Evolutionary conservation across 2,888 invertebrate genomes (phyloP), one percentile per base, ranked within the genome.

Genomic region (Hypolimnas misippus): DNA sequence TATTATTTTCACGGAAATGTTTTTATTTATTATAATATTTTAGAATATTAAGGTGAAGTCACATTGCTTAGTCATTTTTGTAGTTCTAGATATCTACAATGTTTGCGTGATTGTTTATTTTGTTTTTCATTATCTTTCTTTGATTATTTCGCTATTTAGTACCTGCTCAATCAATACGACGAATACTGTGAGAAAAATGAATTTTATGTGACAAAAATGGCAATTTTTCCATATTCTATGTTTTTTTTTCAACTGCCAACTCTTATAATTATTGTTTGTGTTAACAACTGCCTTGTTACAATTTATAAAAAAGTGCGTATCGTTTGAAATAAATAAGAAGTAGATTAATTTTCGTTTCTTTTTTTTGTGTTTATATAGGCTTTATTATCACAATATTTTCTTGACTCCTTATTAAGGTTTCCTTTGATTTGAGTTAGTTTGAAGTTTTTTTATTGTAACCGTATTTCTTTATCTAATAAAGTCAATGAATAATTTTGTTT

Each of bases 1-100:
- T 74, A 70, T 71, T 74, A 70, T 71, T 66, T 75, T 70, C 73
- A 76, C 77, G 79, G 76, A 60, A n/a, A n/a, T n/a, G n/a, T n/a
- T 72, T 40, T 35, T 31, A 29, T 51, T 61, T 49, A 49, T 68
- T 75, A 70, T 72, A 87, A 87, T 87, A 87, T 86, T 86, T 73
- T 87, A 86, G 81, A 68, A 66, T 73, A 69, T 25, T 87, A 87
- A 86, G 86, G 78, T 76, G 73, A 76, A 90, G 89, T 89, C 90
- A 89, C 81, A 78, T 80, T 77, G 81, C 77, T 83, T 89, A 90
- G 90, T 90, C 89, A 90, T 89, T 89, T 84, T 86, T 75, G 76
- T 89, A 87, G 83, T 70, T 67, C 75, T 83, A 85, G 79, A 71
- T 62, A 71, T 60, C 66, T 63, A 65, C 42, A 56, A 54, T 62